Evolutionary conservation across 2,113 vertebrate genomes (phyloP), one percentile per base, ranked within the genome.

Genomic region (Scalopus aquaticus): DNA sequence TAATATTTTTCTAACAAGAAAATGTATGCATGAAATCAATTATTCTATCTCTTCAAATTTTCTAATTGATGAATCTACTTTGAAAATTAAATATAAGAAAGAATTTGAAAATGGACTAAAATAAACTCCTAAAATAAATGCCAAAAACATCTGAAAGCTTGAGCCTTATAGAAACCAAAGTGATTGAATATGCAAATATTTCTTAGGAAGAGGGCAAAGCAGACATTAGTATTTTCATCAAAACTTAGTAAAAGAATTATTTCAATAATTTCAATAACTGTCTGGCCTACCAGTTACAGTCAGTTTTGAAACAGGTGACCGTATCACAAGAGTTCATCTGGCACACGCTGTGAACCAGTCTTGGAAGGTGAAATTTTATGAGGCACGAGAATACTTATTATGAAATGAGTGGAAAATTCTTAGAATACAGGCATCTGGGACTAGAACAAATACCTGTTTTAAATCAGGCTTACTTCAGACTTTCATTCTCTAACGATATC

Each of bases 151-250:
- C 42, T 69, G 51, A 89, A 86, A 77, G 30, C 44, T 7, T 74
- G 24, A 88, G 46, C 42, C 2, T 82, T 90, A 65, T n/a, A 44
- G n/a, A 65, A 72, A n/a, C 30, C 13, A 44, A 90, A 90, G 7
- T 78, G 32, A 65, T 64, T 86, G 70, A 65, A 37, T 83, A 64
- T 44, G 24, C 5, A 22, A 5, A 19, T 12, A 42, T 64, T 90
- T 93, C 16, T 82, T 69, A 90, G 51, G n/a, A 82, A 87, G 26
- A 94, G 32, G n/a, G 22, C 15, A 92, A 81, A 92, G 26, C 32
- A 77, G 67, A 72, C 46, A 35, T 69, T 80, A 54, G 80, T 32
- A 85, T 76, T 74, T 82, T 76, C 62, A 91, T 35, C 9, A 37
- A 35, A 30, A n/a, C 24, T 89, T 81, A 76, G 26, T 69, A 37